Percentiles rank a stretch among this genome's conserved stretches.
phyloP scores from a whole-genome alignment of 2,113 vertebrate species.

The Natator depressus region DNA sequence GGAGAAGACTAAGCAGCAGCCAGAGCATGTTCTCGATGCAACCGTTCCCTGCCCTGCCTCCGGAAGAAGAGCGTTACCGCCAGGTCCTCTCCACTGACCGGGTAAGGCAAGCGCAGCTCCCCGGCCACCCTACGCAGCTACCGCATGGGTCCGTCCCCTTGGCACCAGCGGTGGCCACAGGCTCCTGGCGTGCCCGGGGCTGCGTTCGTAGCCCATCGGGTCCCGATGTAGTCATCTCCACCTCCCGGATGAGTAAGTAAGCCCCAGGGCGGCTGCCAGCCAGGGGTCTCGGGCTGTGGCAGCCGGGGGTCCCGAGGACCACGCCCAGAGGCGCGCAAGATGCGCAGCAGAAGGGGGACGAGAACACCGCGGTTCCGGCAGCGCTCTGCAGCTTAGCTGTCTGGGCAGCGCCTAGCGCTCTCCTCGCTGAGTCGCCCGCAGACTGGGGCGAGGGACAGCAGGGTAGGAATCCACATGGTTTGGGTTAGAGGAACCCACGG shows the following conservation, averaged over 20 bases:
- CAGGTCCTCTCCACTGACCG: slow-evolving; percentile 44
- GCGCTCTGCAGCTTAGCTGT: not conserved
- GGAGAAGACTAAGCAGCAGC: not conserved
- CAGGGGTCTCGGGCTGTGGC: no score
- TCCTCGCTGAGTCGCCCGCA: no score
- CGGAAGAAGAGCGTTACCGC: slow-evolving; percentile 68
- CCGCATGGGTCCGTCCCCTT: not conserved
- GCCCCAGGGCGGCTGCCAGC: not conserved
- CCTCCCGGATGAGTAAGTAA: not conserved
- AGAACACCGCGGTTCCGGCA: not conserved
- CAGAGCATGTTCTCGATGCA: slow-evolving; percentile 72
- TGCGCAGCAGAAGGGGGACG: not conserved
- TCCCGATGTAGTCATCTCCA: not conserved
- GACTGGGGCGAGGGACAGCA: no score
- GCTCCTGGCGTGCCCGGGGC: no score
- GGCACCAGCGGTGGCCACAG: not conserved
- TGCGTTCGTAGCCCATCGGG: not conserved
- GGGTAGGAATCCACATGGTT: no score
- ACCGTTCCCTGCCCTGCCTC: slow-evolving; percentile 64
- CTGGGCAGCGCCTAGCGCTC: no score
- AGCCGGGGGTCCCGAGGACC: no score
- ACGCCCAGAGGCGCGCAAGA: not conserved
- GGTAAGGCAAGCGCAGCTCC: slow-evolving; percentile 70
- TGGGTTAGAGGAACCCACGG: no score
- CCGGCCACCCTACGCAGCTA: not conserved